A percentile compares a stretch with the other conserved stretches of the same genome.
These are phyloP conservation scores for Tupiocoris notatus DNA, from an alignment of 2,888 invertebrate species.

Conservation along the genomic window DNA sequence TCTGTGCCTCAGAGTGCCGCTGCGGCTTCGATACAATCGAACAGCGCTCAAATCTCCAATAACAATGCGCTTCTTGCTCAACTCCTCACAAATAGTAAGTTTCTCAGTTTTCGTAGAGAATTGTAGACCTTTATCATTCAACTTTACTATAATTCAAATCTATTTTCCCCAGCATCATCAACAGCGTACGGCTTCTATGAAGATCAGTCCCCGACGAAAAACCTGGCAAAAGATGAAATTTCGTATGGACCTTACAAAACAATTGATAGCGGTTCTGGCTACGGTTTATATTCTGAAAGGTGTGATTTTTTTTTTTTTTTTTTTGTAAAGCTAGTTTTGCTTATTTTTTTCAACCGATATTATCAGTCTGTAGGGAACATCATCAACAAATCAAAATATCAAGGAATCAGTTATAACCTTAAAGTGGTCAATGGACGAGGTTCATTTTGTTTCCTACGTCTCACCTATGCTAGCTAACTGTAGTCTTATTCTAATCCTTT, in stretches of 20 bases:
- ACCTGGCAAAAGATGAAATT: slow-evolving; percentile 22
- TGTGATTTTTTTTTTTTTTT: background rate
- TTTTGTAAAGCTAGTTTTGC: too few species aligned
- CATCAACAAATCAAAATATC: too few species aligned
- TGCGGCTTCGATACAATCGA: slow-evolving; percentile 25
- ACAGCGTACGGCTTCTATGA: slow-evolving; percentile 9
- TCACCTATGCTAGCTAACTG: too few species aligned
- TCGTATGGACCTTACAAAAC: slow-evolving; percentile 17
- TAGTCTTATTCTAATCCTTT: too few species aligned
- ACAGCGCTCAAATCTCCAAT: slow-evolving; percentile 14
- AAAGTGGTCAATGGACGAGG: too few species aligned
- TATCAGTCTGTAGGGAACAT: too few species aligned
- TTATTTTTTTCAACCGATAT: too few species aligned
- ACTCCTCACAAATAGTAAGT: slow-evolving; percentile 71
- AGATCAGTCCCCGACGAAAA: slow-evolving; percentile 4
- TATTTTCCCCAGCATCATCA: slow-evolving; percentile 5
- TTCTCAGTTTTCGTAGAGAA: background rate
- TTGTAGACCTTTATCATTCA: background rate
- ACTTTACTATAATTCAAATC: background rate
- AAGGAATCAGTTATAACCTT: too few species aligned
- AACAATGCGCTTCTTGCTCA: slow-evolving; percentile 71
- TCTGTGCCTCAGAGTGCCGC: slow-evolving; percentile 2
- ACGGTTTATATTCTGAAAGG: slow-evolving; percentile 29
- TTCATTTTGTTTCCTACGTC: too few species aligned
- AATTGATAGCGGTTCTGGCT: background rate